phyloP scores from a whole-genome alignment of 2,888 invertebrate genomes.

The Xanthorhoe designata region DNA sequence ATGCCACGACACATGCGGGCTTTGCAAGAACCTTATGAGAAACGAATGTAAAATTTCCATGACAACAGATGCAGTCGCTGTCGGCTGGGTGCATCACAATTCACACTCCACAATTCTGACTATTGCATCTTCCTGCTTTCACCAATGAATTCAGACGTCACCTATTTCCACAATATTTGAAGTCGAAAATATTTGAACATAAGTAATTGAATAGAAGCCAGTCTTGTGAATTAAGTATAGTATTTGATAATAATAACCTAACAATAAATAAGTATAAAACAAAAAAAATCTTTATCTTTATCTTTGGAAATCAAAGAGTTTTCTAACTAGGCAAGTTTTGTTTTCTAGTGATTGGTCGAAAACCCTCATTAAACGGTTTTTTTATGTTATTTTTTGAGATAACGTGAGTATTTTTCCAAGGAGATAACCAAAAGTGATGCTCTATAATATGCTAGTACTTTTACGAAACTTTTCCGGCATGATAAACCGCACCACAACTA shows the following conservation, averaged over 20 bases:
- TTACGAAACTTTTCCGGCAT: conserved; percentile 12
- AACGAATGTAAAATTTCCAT: conserved; percentile 59
- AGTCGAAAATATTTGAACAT: neutral
- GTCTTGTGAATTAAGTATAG: too few relatives aligned
- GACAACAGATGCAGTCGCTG: conserved; percentile 56
- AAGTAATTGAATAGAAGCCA: neutral
- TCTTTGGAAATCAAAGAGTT: too few relatives aligned
- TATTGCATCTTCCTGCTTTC: conserved; percentile 53
- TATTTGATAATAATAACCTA: too few relatives aligned
- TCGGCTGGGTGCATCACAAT: conserved; percentile 55
- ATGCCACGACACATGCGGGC: neutral
- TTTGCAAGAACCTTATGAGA: conserved; percentile 42
- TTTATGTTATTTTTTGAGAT: too few relatives aligned
- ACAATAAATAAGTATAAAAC: too few relatives aligned
- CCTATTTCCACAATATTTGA: neutral
- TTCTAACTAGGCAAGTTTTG: too few relatives aligned
- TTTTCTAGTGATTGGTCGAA: too few relatives aligned
- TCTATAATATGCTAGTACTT: neutral
- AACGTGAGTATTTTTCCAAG: too few relatives aligned
- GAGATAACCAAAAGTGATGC: neutral
- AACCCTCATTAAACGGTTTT: too few relatives aligned
- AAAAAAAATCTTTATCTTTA: too few relatives aligned
- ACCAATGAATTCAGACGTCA: conserved; percentile 62
- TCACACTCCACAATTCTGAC: conserved; percentile 45
- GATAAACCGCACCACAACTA: conserved; percentile 27